A percentile compares a stretch with the other conserved stretches of the same genome.
These are phyloP conservation scores for Antechinus stuartii DNA, from an alignment of 2,113 vertebrate genomes.

Conservation along the genomic window DNA sequence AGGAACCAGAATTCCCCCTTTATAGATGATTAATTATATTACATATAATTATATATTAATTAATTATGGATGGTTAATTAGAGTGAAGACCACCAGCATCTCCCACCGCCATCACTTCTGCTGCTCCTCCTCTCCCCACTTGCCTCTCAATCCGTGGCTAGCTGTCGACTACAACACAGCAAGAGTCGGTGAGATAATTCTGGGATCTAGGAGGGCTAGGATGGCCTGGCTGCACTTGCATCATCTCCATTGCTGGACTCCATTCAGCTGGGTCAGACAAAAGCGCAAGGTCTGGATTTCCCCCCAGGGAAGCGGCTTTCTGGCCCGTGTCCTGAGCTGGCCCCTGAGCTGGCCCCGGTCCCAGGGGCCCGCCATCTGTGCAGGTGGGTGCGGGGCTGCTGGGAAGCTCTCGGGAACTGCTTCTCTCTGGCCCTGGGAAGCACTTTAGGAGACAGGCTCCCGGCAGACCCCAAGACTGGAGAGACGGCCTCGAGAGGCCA, in stretches of 20 bases:
- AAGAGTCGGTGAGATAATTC: background rate
- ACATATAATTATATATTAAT: too few species aligned
- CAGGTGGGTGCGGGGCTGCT: background rate
- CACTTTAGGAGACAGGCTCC: background rate
- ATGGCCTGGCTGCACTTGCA: background rate
- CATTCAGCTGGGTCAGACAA: conserved; percentile 14
- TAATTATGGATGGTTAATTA: too few species aligned
- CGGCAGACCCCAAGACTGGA: background rate
- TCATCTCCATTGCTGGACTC: background rate
- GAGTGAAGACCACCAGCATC: background rate
- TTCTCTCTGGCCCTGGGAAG: background rate
- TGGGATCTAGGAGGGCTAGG: background rate
- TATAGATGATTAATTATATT: background rate
- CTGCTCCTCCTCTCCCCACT: background rate
- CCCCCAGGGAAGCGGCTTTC: background rate
- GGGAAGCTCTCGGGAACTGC: background rate
- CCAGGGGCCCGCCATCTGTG: background rate
- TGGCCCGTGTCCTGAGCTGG: conserved; percentile 5
- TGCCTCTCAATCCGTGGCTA: background rate
- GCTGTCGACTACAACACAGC: background rate
- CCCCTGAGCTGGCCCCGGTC: conserved; percentile 48
- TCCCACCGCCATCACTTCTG: background rate
- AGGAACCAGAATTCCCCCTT: background rate
- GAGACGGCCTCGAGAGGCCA: background rate
- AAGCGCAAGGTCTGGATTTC: accelerated